Conservation (phyloP, 2,797 vertebrate species). For the Anguilla marmorata region DNA sequence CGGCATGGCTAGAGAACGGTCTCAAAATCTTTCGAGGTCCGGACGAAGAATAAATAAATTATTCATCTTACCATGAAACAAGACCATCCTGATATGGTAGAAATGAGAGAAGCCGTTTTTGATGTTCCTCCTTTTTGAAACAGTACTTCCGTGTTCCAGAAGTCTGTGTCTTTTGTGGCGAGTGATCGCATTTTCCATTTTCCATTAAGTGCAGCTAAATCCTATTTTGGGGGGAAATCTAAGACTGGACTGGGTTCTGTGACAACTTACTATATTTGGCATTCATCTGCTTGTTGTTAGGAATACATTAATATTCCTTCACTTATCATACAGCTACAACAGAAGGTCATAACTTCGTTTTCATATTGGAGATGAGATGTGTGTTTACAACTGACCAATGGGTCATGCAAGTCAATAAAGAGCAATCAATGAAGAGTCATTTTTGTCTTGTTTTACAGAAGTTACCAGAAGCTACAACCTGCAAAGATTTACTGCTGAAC, state of each 20-base stretch:
- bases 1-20: background rate
- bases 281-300: background rate
- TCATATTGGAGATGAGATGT: too few relatives aligned
- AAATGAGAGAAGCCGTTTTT: background rate
- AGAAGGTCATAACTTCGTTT: too few relatives aligned
- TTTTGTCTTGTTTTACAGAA: background rate
- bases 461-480: too few relatives aligned
- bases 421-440: background rate
- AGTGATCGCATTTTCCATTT: background rate
- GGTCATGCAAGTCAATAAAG: background rate
- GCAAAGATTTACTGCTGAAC: too few relatives aligned
- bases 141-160: too few relatives aligned
- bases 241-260: background rate
- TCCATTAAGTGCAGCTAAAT: background rate
- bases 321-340: background rate
- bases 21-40: too few relatives aligned
- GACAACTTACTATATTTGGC: background rate
- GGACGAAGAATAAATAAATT: background rate
- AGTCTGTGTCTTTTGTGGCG: too few relatives aligned
- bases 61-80: background rate
- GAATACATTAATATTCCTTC: background rate
- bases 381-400: too few relatives aligned
- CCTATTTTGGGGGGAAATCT: background rate
- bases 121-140: too few relatives aligned
- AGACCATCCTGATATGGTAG: background rate